Conservation (phyloP, 2,113 vertebrate species). For the Chinchilla lanigera region DNA sequence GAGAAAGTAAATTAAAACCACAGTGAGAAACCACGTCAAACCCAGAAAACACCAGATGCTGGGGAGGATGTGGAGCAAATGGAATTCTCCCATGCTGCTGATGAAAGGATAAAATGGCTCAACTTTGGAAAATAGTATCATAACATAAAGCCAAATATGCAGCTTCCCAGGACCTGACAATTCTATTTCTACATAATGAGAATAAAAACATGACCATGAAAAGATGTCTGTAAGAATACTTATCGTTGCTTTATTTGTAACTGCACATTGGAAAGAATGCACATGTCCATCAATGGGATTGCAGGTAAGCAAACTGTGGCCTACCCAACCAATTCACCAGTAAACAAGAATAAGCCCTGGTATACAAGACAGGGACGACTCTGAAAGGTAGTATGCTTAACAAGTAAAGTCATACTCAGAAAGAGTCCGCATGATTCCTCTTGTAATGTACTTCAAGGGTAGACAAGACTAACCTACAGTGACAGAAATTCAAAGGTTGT, state of each 20-base stretch:
- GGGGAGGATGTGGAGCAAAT: background rate
- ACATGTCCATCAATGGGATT: background rate
- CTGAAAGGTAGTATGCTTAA: background rate
- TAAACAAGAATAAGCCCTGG: background rate
- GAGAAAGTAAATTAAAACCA: constrained; percentile 13
- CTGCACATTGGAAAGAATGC: background rate
- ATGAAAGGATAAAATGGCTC: background rate
- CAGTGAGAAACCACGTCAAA: background rate
- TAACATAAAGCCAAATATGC: background rate
- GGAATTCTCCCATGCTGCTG: background rate
- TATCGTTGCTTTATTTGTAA: background rate
- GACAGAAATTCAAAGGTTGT: background rate
- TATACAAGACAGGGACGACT: background rate
- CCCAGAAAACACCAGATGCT: background rate
- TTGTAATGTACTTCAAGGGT: background rate
- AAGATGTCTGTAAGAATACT: background rate
- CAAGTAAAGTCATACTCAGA: background rate
- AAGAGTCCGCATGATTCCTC: background rate
- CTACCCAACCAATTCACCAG: background rate
- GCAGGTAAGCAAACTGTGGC: background rate
- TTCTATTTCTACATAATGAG: background rate
- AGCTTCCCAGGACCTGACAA: background rate
- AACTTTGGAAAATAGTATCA: background rate
- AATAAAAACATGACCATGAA: background rate
- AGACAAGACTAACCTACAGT: background rate